Evolutionary conservation across 1,140 invertebrate genomes (phyloP), one percentile per base, ranked within the genome.

Genomic region (Bicyclus anynana): DNA sequence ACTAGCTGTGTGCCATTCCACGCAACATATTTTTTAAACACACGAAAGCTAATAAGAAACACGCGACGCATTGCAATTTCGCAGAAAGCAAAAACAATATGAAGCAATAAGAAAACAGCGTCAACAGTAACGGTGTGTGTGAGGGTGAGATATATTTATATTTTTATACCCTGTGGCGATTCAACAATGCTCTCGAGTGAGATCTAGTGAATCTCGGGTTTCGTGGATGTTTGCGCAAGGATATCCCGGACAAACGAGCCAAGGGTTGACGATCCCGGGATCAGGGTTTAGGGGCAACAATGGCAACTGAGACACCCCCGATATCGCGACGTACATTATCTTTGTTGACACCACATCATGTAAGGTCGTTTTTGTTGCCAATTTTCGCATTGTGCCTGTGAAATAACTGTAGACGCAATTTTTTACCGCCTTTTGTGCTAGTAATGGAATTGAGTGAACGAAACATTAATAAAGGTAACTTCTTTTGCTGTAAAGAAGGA

Each of bases 321-420:
- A 84, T 87, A 82, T 72, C 74, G 61, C 77, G 78, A 82, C 82
- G 77, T 76, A 80, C 78, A 86, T 86, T 86, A 84, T 86, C 80
- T 82, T 72, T 74, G 79, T 80, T 84, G 78, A 80, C 76, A 84
- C 80, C 79, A 68, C 72, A 80, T 86, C 78, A 75, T 84, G 78
- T 77, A 72, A n/a, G 76, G 76, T 75, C 80, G 80, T 84, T 84
- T 86, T 83, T 84, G 78, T 84, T 74, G 69, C 63, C 78, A 80
- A 83, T 83, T 77, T 80, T 72, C 67, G 59, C 73, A 80, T 79
- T 83, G 81, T 86, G 74, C 72, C 68, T 66, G 67, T 65, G 72
- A 66, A 77, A 83, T 83, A 80, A 80, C 72, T 79, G 70, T 67
- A 67, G 62, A 57, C 73, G 69, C 59, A 62, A 77, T 71, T 74